These are phyloP conservation scores for Megalops atlanticus DNA, from an alignment of 2,113 vertebrate genomes.

Conservation along the genomic window DNA sequence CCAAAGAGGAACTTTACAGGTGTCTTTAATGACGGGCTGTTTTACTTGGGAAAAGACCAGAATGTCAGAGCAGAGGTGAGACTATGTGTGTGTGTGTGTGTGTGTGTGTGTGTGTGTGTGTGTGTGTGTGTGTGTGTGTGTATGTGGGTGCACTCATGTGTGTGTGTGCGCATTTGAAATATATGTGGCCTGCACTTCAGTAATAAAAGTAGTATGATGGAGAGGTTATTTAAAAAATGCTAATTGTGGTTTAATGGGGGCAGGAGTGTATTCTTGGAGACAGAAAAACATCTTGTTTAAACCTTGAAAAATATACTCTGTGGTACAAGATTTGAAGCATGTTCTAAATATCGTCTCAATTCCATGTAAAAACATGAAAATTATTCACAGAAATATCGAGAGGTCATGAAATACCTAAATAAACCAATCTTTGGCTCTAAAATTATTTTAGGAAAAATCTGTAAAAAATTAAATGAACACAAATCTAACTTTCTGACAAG, in stretches of 20 bases:
- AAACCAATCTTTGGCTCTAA: too few species aligned
- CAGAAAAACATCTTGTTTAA: background rate
- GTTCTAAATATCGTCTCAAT: background rate
- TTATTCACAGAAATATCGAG: background rate
- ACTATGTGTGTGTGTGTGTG: background rate
- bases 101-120: background rate
- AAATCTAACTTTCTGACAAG: background rate
- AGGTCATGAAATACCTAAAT: too few species aligned
- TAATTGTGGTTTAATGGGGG: too few species aligned
- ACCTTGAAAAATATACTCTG: background rate
- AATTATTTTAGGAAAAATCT: background rate
- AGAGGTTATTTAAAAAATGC: too few species aligned
- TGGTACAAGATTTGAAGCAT: background rate
- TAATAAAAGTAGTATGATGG: too few species aligned
- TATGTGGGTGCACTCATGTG: too few species aligned
- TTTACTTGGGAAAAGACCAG: conserved; percentile 26
- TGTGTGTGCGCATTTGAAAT: too few species aligned
- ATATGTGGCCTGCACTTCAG: too few species aligned
- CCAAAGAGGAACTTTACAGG: conserved; percentile 22
- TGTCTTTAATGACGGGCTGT: background rate
- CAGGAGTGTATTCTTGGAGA: background rate
- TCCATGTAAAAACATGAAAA: background rate
- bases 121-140: too few species aligned
- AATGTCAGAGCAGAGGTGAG: conserved; percentile 9
- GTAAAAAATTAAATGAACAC: background rate